Evolutionary conservation across 2,797 vertebrate species (phyloP).

Genomic region (Stomatorhinus walkeri): DNA sequence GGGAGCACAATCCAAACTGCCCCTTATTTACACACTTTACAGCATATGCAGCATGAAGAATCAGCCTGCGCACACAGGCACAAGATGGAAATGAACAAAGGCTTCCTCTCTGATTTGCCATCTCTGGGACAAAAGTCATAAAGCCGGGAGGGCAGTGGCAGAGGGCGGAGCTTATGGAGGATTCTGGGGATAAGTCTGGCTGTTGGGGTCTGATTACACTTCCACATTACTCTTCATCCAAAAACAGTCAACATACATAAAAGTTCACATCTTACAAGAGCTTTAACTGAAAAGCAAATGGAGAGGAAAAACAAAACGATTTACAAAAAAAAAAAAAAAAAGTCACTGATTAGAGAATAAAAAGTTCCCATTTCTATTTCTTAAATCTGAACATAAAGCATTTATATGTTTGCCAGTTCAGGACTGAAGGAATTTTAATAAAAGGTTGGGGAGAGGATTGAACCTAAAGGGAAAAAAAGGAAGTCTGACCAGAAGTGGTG

Average conservation of each 20-base stretch:
- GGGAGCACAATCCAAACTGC: background rate
- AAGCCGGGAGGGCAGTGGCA: background rate
- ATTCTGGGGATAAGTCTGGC: background rate
- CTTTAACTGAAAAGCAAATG: conserved; percentile 11
- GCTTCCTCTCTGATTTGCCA: background rate
- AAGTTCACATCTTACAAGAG: background rate
- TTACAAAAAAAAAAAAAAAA: conserved; percentile 17
- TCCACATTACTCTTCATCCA: conserved; percentile 16
- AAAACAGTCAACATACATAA: background rate
- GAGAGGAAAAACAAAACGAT: conserved; percentile 3
- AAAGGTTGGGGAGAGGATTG: background rate
- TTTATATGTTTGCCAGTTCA: conserved; percentile 44
- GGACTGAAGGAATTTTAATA: conserved; percentile 42
- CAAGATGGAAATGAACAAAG: background rate
- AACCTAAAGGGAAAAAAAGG: conserved; percentile 27
- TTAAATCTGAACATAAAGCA: conserved; percentile 54
- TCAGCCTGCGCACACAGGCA: background rate
- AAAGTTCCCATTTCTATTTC: conserved; percentile 30
- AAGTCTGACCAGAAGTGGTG: conserved; percentile 44
- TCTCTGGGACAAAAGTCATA: background rate
- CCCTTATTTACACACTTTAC: background rate
- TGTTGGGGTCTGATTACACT: background rate
- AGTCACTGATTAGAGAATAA: conserved; percentile 49
- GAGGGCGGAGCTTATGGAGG: background rate
- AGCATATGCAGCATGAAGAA: background rate